Evolutionary conservation across 2,888 invertebrate genomes (phyloP).

Genomic region (Phengaris alcon): DNA sequence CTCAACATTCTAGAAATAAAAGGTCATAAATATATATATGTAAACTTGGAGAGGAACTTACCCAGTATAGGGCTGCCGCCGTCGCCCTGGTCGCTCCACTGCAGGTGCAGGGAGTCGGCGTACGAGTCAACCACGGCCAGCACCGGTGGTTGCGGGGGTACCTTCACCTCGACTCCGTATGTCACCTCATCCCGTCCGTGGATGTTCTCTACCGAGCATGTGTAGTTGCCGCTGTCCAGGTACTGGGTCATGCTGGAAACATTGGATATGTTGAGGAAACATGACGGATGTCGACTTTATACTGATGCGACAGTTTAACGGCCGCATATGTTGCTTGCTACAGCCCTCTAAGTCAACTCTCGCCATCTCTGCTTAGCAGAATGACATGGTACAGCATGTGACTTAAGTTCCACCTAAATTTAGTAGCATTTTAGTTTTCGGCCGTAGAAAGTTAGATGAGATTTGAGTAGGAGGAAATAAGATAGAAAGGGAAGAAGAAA

Average conservation of each 20-base stretch:
- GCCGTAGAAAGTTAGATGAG: too few species aligned
- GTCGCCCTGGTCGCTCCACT: conserved; percentile 89
- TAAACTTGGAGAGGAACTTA: conserved; percentile 41
- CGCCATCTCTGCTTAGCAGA: too few species aligned
- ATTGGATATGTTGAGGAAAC: not conserved
- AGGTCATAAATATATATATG: not conserved
- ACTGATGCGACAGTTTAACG: too few species aligned
- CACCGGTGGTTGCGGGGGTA: conserved; percentile 92
- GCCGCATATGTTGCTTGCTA: too few species aligned
- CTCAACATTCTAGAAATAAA: too few species aligned
- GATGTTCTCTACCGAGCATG: conserved; percentile 90
- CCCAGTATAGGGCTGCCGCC: conserved; percentile 88
- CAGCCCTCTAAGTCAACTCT: too few species aligned
- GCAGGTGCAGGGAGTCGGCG: conserved; percentile 88
- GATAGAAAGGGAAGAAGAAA: too few species aligned
- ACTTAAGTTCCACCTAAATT: too few species aligned
- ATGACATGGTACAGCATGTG: too few species aligned
- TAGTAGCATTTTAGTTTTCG: too few species aligned
- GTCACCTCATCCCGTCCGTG: conserved; percentile 91
- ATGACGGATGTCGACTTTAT: too few species aligned
- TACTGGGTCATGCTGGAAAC: conserved; percentile 81
- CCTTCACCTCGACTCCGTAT: conserved; percentile 86
- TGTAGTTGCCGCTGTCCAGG: conserved; percentile 93
- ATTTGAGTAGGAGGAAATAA: too few species aligned
- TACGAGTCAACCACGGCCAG: conserved; percentile 89